A percentile compares a stretch with the other conserved stretches of the same genome.
These are phyloP conservation scores for Rotaria magnacalcarata DNA, from an alignment of 2,888 invertebrate species.

Conservation along the genomic window DNA sequence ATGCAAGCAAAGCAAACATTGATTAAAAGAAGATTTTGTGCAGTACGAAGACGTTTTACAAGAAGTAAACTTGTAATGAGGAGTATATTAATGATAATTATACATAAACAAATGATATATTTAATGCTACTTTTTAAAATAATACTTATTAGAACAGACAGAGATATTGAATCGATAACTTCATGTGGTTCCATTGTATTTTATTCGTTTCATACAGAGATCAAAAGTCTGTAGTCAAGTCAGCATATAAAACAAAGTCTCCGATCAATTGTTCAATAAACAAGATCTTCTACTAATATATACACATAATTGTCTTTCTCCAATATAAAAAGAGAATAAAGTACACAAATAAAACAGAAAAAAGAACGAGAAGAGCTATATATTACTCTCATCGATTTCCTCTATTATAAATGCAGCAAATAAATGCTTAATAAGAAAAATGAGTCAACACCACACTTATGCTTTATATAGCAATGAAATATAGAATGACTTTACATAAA, in stretches of 20 bases:
- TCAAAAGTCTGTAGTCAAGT: not conserved
- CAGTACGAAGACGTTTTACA: not conserved
- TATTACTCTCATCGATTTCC: not conserved
- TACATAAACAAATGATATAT: not conserved
- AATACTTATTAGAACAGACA: not conserved
- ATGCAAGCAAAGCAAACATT: not conserved
- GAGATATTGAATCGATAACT: not conserved
- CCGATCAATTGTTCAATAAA: not conserved
- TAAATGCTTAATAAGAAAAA: not conserved
- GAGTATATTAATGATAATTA: not conserved
- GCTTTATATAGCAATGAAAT: not conserved
- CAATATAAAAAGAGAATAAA: not conserved
- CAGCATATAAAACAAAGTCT: not conserved
- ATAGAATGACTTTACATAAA: not conserved
- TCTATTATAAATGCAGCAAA: not conserved
- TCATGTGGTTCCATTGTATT: not conserved
- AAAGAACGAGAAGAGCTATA: not conserved
- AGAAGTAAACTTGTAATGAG: not conserved
- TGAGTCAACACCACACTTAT: not conserved
- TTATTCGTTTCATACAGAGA: not conserved
- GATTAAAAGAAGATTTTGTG: not conserved
- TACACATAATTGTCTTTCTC: not conserved
- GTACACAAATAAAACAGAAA: not conserved
- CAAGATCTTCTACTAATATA: not conserved
- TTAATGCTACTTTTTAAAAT: not conserved